Evolutionary conservation across 1,140 invertebrate genomes (phyloP), one percentile per base, ranked within the genome.

Genomic region (Aphis gossypii): DNA sequence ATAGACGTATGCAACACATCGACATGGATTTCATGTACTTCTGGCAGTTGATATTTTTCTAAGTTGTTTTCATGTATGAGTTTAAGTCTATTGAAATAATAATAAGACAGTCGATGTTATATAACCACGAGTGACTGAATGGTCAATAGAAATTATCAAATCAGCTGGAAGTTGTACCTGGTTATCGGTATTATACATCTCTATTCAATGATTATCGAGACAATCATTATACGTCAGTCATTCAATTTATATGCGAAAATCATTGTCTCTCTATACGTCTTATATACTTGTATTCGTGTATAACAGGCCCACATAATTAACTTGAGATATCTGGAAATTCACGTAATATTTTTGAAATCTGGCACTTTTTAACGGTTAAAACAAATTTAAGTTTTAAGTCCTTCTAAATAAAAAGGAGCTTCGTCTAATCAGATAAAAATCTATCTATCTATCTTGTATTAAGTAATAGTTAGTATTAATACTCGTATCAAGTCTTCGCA

Each of bases 141-240:
- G 60, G 60, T 76, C 60, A 76, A 76, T 76, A 76, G 60, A 76
- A 76, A 76, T 76, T 76, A 76, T 76, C 60, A 14, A 76, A 76
- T 76, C n/a, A 20, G 14, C 60, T 76, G 60, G 30, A 14, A 76
- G 60, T 76, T 76, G n/a, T 18, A 68, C 60, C 30, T 6, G 30
- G 60, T 76, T 76, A 76, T 76, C 60, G 30, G n/a, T 76, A 76
- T 35, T 76, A 76, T 35, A n/a, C 60, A 76, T 76, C 60, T n/a
- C 60, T 76, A 76, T 76, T 76, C 30, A 35, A n/a, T 23, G 30
- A 35, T 76, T 76, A 76, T 76, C 30, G 60, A 76, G n/a, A 76
- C 60, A 76, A 76, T n/a, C n/a, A n/a, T n/a, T 76, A 76, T n/a
- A 76, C 14, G 30, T n/a, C 14, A 14, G n/a, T 76, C 60, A 76